Conservation (phyloP, 2,797 vertebrate genomes). For the Kryptolebias ocellatus region DNA sequence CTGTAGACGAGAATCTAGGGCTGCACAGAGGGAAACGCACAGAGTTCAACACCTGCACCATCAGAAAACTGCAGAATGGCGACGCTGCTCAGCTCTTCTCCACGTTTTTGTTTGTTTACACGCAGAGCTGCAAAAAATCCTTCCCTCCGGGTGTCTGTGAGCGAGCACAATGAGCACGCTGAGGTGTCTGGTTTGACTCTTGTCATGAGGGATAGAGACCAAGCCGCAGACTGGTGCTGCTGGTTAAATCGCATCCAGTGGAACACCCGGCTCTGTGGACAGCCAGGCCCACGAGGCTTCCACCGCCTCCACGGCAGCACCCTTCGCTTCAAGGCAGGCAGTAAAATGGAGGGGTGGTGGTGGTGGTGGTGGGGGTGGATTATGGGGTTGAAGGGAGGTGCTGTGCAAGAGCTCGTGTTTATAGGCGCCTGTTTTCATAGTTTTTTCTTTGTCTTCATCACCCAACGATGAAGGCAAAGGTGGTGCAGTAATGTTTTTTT, state of each 20-base stretch:
- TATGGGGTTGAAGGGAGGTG: slow-evolving; percentile 57
- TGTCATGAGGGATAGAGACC: slow-evolving; percentile 69
- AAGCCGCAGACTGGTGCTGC: slow-evolving; percentile 66
- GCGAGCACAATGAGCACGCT: slow-evolving; percentile 40
- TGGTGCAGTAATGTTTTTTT: too few relatives aligned
- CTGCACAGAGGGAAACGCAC: slow-evolving; percentile 21
- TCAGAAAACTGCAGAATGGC: not conserved
- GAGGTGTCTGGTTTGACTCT: slow-evolving; percentile 60
- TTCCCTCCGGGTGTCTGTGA: slow-evolving; percentile 22
- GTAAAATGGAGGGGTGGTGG: slow-evolving; percentile 76
- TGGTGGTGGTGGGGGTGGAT: slow-evolving; percentile 55
- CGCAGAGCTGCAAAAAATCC: not conserved
- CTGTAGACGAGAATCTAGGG: slow-evolving; percentile 19
- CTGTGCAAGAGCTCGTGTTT: slow-evolving; percentile 36
- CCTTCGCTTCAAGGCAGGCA: slow-evolving; percentile 75
- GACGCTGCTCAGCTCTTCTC: slow-evolving; percentile 4
- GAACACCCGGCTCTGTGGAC: slow-evolving; percentile 60
- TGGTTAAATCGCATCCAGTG: slow-evolving; percentile 65
- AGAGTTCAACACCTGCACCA: slow-evolving; percentile 21
- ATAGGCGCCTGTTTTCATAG: slow-evolving; percentile 44
- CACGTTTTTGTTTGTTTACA: not conserved
- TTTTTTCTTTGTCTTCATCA: too few relatives aligned
- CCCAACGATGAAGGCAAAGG: too few relatives aligned
- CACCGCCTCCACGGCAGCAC: slow-evolving; percentile 64
- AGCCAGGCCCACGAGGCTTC: slow-evolving; percentile 67